Percentiles rank a stretch among this genome's conserved stretches.
Evolutionary conservation across 2,888 invertebrate species (phyloP).

Genomic region (Drosophila greeni): DNA sequence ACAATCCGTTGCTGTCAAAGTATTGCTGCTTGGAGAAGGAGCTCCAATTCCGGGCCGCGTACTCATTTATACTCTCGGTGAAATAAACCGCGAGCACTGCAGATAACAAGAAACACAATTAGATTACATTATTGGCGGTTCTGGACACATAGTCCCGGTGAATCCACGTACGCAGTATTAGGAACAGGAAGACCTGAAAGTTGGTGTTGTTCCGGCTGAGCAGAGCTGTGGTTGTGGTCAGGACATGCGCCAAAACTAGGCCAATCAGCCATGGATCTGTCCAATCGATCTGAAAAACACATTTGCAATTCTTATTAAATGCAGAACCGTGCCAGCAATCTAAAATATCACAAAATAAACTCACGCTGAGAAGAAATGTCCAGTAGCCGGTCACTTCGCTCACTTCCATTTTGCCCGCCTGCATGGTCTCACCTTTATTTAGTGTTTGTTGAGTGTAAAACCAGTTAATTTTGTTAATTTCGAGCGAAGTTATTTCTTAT

Average conservation of each 20-base stretch:
- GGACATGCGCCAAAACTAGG: conserved; percentile 86
- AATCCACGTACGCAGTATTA: conserved; percentile 85
- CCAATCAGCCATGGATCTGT: conserved; percentile 91
- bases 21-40: conserved; percentile 94
- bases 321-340: too few relatives aligned
- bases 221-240: conserved; percentile 87
- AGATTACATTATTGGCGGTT: not conserved
- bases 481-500: too few relatives aligned
- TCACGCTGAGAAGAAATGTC: conserved; percentile 88
- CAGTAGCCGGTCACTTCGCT: conserved; percentile 87
- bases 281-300: conserved; percentile 87
- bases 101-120: conserved; percentile 8
- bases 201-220: conserved; percentile 91
- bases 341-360: conserved; percentile 61
- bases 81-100: conserved; percentile 92
- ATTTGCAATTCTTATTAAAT: not conserved
- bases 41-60: conserved; percentile 92
- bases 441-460: not conserved
- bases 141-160: not conserved
- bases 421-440: conserved; percentile 36
- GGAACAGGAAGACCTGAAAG: conserved; percentile 90
- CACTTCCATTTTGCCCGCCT: conserved; percentile 60
- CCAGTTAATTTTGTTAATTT: not conserved
- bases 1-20: conserved; percentile 95
- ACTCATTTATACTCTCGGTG: conserved; percentile 93